Conservation (phyloP, 2,888 invertebrate genomes). For the Meteorus colon region DNA sequence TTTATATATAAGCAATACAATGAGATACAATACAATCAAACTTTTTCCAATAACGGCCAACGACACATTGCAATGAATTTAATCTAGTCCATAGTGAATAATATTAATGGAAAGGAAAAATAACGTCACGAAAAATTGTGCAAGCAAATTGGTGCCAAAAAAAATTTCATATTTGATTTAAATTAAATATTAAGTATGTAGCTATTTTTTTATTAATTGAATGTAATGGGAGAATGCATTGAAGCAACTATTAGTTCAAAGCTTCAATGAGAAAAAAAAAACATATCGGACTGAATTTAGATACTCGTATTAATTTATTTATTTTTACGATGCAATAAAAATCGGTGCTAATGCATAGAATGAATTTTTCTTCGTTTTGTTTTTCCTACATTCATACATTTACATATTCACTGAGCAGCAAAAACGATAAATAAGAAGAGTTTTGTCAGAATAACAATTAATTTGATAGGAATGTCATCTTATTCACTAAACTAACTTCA, state of each 20-base stretch:
- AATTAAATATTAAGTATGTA: slow-evolving; percentile 1
- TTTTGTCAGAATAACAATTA: neutral
- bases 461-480: neutral
- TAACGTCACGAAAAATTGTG: neutral
- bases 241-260: neutral
- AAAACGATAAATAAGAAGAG: neutral
- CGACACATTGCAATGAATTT: neutral
- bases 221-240: neutral
- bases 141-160: neutral
- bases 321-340: slow-evolving; percentile 23
- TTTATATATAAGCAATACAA: neutral
- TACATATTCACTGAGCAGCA: neutral
- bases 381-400: neutral
- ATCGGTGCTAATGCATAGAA: slow-evolving; percentile 17
- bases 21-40: slow-evolving; percentile 1
- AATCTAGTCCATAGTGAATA: neutral
- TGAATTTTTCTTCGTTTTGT: neutral
- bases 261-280: slow-evolving; percentile 1
- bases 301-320: neutral
- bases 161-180: neutral
- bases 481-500: neutral
- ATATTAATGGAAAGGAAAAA: neutral
- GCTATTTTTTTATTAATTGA: slow-evolving; percentile 4
- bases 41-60: neutral
- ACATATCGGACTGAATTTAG: slow-evolving; percentile 14